Conservation (phyloP, 2,113 vertebrate genomes). For the Tautogolabrus adspersus region DNA sequence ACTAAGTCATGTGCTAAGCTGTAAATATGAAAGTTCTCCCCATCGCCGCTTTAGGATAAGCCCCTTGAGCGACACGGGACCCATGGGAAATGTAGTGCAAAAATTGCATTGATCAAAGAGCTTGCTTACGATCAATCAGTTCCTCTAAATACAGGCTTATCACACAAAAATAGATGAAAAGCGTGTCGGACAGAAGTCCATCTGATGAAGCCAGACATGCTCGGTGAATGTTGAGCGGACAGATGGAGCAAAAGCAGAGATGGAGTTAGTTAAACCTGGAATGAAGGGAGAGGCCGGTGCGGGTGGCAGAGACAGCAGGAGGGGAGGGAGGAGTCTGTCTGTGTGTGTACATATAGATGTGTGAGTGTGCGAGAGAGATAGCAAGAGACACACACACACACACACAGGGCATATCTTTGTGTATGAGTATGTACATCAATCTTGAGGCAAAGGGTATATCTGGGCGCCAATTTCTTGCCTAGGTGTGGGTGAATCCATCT, state of each 20-base stretch:
- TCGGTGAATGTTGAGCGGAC: constrained; percentile 45
- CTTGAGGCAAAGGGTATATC: neutral
- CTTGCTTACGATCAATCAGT: constrained; percentile 13
- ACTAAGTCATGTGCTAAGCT: neutral
- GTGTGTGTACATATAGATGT: constrained; percentile 30
- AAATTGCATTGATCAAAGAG: constrained; percentile 6
- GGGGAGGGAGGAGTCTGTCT: constrained; percentile 38
- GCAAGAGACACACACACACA: constrained; percentile 3
- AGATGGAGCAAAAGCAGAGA: constrained; percentile 69
- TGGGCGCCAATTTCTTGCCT: constrained; percentile 4
- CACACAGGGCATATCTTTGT: constrained; percentile 15
- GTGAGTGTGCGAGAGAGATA: constrained; percentile 26
- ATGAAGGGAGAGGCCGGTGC: constrained; percentile 52
- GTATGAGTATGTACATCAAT: neutral
- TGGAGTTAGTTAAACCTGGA: constrained; percentile 62
- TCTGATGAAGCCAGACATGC: constrained; percentile 34
- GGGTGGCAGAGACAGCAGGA: constrained; percentile 58
- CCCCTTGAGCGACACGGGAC: neutral
- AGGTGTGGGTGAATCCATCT: constrained; percentile 65
- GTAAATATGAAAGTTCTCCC: neutral
- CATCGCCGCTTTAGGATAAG: neutral
- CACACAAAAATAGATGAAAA: constrained; percentile 37
- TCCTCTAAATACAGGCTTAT: constrained; percentile 1
- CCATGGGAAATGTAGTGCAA: constrained; percentile 4
- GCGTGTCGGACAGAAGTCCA: constrained; percentile 25